Conservation (phyloP, 2,113 vertebrate genomes). For the Caracal caracal region DNA sequence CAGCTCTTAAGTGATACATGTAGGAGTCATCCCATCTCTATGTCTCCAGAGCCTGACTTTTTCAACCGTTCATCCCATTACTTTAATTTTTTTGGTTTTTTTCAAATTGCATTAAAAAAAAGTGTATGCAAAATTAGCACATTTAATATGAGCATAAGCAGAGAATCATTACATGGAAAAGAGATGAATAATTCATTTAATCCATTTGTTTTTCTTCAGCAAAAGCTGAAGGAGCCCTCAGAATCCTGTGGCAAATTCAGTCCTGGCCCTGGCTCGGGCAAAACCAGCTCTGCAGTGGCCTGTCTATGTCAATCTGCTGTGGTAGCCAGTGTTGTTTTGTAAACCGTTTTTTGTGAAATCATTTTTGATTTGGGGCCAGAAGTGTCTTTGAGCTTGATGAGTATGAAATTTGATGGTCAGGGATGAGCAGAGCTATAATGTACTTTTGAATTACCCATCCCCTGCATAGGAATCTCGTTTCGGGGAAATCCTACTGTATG, state of each 20-base stretch:
- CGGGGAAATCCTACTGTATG: neutral
- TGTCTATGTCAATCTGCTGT: accelerated
- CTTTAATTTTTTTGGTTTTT: neutral
- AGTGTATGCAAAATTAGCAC: neutral
- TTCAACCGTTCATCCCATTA: neutral
- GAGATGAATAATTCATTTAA: neutral
- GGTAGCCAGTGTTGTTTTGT: neutral
- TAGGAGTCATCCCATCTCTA: neutral
- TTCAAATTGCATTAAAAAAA: neutral
- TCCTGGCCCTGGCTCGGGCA: neutral
- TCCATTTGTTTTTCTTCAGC: neutral
- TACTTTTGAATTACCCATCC: neutral
- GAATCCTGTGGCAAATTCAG: neutral
- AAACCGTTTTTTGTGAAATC: neutral
- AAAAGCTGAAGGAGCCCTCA: neutral
- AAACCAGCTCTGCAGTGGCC: neutral
- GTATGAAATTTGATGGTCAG: neutral
- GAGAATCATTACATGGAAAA: neutral
- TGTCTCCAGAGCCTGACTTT: neutral
- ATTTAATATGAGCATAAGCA: neutral
- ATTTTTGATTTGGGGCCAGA: neutral
- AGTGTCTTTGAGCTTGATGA: neutral
- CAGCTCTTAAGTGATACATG: neutral
- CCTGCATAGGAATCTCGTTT: neutral
- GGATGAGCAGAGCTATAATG: neutral